A percentile compares a stretch with the other conserved stretches of the same genome.
Evolutionary conservation across 2,888 invertebrate genomes (phyloP).

Genomic region (Protodeltote pygarga): DNA sequence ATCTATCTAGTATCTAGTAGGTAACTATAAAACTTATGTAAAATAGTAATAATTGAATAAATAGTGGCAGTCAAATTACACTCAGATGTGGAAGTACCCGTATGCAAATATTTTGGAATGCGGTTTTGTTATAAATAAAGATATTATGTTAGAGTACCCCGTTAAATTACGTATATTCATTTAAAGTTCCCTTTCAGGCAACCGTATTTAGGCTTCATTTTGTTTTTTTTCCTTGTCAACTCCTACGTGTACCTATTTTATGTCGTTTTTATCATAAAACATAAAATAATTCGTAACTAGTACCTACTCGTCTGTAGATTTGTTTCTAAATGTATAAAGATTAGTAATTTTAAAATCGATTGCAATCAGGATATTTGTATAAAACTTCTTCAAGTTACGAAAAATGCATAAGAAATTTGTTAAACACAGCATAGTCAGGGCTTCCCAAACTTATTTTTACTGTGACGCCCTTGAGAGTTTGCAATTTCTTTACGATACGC

Average conservation of each 20-base stretch:
- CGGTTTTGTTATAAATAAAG: conserved; percentile 52
- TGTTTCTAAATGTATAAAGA: no score
- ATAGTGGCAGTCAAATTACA: conserved; percentile 13
- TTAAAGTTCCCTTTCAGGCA: conserved; percentile 16
- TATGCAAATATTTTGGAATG: conserved; percentile 60
- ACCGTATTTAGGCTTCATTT: conserved; percentile 9
- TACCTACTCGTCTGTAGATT: neutral
- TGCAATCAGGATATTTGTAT: neutral
- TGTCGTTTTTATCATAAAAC: conserved; percentile 3
- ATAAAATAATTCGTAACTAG: neutral
- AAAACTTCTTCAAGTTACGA: no score
- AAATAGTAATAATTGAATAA: neutral
- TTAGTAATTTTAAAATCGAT: conserved; percentile 3
- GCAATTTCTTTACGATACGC: no score
- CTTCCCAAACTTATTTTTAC: no score
- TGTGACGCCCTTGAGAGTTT: no score
- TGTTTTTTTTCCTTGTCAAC: conserved; percentile 2
- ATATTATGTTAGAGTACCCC: conserved; percentile 31
- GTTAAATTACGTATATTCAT: conserved; percentile 17
- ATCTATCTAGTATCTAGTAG: no score
- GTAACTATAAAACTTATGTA: no score
- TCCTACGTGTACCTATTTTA: neutral
- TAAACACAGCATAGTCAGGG: no score
- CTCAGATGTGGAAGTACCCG: conserved; percentile 30
- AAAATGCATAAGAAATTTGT: no score